Base-by-base conservation (phyloP, 2,888 invertebrate genomes). In the Microdon myrmicae region DNA sequence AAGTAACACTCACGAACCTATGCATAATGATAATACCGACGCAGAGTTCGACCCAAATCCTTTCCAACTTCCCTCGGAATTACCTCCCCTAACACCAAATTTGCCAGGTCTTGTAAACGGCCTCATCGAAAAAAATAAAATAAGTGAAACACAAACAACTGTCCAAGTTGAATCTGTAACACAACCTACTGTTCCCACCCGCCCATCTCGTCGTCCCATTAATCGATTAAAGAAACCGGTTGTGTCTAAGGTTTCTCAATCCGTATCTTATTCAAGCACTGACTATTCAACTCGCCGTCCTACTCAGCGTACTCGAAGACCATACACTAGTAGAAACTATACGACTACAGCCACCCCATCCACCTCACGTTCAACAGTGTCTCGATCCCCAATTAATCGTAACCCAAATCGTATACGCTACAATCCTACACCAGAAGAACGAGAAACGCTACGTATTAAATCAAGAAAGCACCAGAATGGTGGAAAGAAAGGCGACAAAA, bases 91-190 rank as follows among this genome's bases (percentile, higher is more conserved):
- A 29, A 84, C 83, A 9, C 83, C 85, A 0, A 83, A 84, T 67
- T 77, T 86, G 17, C 85, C 86, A 1, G 84, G 84, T 0, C 74
- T 86, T 14, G 84, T 87, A 0, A 86, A 86, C 70, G 83, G 85
- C 19, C 75, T 87, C 20, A 81, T 85, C 68, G 86, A 86, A 55
- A 80, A 81, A 60, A 73, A 76, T 17, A 72, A 73, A 35, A 49
- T 72, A 25, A 71, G 70, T 8, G 71, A 70, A 51, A 70, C 69
- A 23, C 64, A 54, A 41, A 70, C 69, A 12, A 69, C 64, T 8
- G 74, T 79, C 25, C 76, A 80, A 23, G 77, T 80, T 14, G 77
- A 81, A 0, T 75, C 80, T 4, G 78, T 82, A 1, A 78, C 81
- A 6, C 78, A 79, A 9, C 77, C 81, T 26, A 70, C 72, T 0